These are phyloP conservation scores for Pangasianodon hypophthalmus DNA, from an alignment of 2,113 vertebrate genomes.

Conservation along the genomic window DNA sequence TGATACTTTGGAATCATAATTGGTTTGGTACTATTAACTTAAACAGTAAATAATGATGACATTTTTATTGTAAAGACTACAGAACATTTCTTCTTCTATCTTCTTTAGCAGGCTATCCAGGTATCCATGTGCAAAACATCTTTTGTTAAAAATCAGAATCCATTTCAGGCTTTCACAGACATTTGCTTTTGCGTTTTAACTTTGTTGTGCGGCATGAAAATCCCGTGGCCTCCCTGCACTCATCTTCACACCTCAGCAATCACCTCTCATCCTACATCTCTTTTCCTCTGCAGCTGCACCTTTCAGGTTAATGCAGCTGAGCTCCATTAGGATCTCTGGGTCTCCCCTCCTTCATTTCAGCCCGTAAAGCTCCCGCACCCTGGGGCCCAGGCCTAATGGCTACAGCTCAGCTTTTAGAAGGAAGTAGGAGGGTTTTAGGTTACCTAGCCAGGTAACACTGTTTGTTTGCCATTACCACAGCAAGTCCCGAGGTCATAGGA, in stretches of 20 bases:
- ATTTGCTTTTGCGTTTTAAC: slow-evolving; percentile 5
- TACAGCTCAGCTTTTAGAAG: slow-evolving; percentile 58
- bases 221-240: slow-evolving; percentile 48
- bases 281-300: slow-evolving; percentile 53
- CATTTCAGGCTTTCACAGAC: slow-evolving; percentile 43
- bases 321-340: slow-evolving; percentile 58
- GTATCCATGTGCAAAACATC: not conserved
- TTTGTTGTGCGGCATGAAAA: not conserved
- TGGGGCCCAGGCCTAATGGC: slow-evolving; percentile 48
- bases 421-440: slow-evolving; percentile 70
- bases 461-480: slow-evolving; percentile 75
- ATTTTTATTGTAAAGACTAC: not conserved
- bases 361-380: slow-evolving; percentile 53
- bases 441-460: slow-evolving; percentile 75
- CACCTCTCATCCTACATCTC: slow-evolving; percentile 62
- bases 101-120: not conserved
- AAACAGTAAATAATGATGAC: not conserved
- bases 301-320: slow-evolving; percentile 54
- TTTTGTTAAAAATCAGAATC: slow-evolving; percentile 21
- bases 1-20: not conserved
- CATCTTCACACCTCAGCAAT: slow-evolving; percentile 72
- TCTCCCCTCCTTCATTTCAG: slow-evolving; percentile 26
- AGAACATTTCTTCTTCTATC: not conserved
- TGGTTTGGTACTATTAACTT: not conserved
- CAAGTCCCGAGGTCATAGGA: slow-evolving; percentile 68